Percentiles rank a stretch among this genome's conserved stretches.
Evolutionary conservation across 2,797 vertebrate genomes (phyloP).

Genomic region (Eremophila alpestris): DNA sequence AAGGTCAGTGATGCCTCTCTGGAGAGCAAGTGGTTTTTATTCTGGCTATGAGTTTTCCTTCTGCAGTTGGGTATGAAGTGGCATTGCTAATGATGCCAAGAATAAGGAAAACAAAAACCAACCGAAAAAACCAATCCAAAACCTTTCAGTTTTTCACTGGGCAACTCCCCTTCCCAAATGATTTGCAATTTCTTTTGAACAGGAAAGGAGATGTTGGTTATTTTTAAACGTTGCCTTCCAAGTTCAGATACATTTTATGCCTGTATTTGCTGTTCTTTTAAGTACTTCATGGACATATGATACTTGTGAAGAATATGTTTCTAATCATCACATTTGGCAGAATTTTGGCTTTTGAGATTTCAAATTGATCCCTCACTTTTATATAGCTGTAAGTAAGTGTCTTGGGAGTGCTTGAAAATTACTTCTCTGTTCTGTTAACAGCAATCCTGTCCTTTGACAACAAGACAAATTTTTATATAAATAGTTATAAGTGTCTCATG

Average conservation of each 20-base stretch:
- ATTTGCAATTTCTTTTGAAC: not conserved
- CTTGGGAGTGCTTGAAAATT: not conserved
- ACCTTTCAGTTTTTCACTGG: not conserved
- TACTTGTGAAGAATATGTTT: not conserved
- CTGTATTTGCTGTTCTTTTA: not conserved
- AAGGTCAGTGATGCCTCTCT: not conserved
- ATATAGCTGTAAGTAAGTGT: not conserved
- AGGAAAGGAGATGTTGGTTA: not conserved
- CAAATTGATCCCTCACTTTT: not conserved
- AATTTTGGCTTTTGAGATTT: not conserved
- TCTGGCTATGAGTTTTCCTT: not conserved
- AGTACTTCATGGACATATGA: not conserved
- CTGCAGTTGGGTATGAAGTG: not conserved
- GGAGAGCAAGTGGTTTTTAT: not conserved
- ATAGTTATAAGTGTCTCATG: not conserved
- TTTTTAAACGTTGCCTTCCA: conserved; percentile 4
- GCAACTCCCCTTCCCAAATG: not conserved
- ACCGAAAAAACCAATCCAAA: not conserved
- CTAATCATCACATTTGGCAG: not conserved
- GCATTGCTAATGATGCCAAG: not conserved
- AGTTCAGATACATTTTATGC: not conserved
- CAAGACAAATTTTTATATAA: not conserved
- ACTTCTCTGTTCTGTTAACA: not conserved
- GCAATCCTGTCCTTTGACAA: not conserved
- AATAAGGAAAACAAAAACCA: fast-evolving